Evolutionary conservation across 2,797 vertebrate species (phyloP), one percentile per base, ranked within the genome.

Genomic region (Arnoldichthys spilopterus): DNA sequence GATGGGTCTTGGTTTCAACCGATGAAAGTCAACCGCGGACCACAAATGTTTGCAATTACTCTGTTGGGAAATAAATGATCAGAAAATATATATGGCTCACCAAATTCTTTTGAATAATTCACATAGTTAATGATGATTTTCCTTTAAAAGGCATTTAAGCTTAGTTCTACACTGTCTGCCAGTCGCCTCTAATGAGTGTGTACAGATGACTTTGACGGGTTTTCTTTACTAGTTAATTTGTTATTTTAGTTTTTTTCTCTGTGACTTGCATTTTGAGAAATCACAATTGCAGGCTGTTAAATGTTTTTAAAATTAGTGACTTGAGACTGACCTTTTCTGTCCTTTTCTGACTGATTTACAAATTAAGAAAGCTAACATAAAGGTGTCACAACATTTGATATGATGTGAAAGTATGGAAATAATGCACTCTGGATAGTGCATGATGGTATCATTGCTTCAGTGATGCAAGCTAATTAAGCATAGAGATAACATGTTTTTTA

Each of bases 1-100:
- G 78, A 74, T 11, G 22, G 78, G 71, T 16, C 30, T 54, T 9
- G 18, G 72, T 73, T 82, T 37, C 56, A 71, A 78, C 56, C 26
- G 12, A 71, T 32, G 24, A 51, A 67, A 51, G 53, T 77, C 62
- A 63, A 24, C 63, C 26, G 67, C 18, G 20, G 51, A 28, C 32
- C 45, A 22, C 47, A 18, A 64, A 70, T 63, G 70, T 72, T 51
- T 81, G 69, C 43, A 53, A 32, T 70, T 11, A 70, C 26, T 70
- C 47, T 20, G 43, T 5, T 28, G 43, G 15, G 24, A 68, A 30
- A 3, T 12, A 24, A 34, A 62, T n/a, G 18, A 62, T 62, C 30
- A 62, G 30, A 62, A 61, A 58, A 68, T 47, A 67, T 2, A 66
- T 15, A 67, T 40, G 18, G 15, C 24, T 20, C 26, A n/a, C 12